A percentile compares a stretch with the other conserved stretches of the same genome.
Conservation (phyloP, 2,113 vertebrate species). For the Ellobius talpinus region DNA sequence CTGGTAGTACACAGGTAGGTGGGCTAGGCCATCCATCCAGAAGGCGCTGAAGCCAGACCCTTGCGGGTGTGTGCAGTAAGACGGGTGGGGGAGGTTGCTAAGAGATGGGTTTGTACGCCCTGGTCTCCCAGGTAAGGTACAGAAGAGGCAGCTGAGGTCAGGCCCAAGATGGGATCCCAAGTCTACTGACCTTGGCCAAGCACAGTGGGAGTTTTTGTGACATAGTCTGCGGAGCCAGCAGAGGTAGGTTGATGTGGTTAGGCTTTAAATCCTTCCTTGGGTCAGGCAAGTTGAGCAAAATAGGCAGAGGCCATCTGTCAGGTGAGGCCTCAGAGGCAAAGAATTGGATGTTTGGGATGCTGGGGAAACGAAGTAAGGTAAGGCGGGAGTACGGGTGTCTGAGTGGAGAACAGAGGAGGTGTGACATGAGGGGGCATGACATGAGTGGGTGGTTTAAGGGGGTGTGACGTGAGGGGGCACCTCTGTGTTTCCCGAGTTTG, state of each 20-base stretch:
- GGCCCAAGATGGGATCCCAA: background rate
- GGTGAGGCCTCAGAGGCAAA: background rate
- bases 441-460: background rate
- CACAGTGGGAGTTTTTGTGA: background rate
- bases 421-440: background rate
- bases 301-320: background rate
- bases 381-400: background rate
- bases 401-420: background rate
- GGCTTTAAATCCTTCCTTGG: background rate
- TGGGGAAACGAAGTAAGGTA: background rate
- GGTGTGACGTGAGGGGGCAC: background rate
- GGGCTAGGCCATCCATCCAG: background rate
- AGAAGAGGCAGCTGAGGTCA: background rate
- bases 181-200: background rate
- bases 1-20: background rate
- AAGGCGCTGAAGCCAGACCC: background rate
- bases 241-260: background rate
- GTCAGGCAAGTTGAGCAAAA: background rate
- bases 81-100: background rate
- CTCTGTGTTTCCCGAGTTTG: background rate
- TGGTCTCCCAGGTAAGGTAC: background rate
- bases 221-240: background rate
- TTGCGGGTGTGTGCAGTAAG: too few relatives aligned
- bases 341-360: background rate
- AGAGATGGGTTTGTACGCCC: background rate